Base-by-base conservation (phyloP, 2,888 invertebrate genomes). In the Kuschelorhynchus macadamiae region DNA sequence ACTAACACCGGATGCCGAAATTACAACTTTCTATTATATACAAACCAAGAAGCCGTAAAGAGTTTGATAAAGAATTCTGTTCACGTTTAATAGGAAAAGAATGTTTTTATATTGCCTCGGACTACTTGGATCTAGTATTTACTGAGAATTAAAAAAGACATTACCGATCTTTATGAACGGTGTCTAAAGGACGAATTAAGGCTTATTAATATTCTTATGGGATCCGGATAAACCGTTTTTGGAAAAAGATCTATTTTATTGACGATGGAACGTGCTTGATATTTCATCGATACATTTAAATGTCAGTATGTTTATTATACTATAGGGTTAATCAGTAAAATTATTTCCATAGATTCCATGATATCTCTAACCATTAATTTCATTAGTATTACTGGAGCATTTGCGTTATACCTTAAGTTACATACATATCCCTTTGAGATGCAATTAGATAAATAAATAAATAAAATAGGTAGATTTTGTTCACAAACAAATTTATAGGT, bases 81-180 rank as follows among this genome's bases (percentile, higher is more conserved):
- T 52, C 65, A 65, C 65, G 65, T 65, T 57, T 65, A 65, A 65
- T 65, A 57, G 59, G 59, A 65, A 65, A 36, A 59, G 65, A 59
- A 57, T 50, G 49, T 65, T 65, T 56, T 55, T 56, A 47, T 42
- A 32, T 17, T 18, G 46, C 12, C 30, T 53, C 47, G 47, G 55
- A 44, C 44, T 9, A 32, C 61, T 46, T 64, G 56, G 56, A 56
- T 56, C 41, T 47, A 64, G 41, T 64, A 56, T 64, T 64, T 64
- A 64, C 56, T 64, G 36, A 16, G 63, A 56, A 64, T 56, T 64
- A 64, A 64, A 56, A 39, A 55, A 36, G 56, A 39, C 63, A 47
- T 64, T 64, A 47, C 12, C 30, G 56, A 56, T 56, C 49, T n/a
- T n/a, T 39, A 41, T 30, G 12, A 36, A 62, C 52, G 61, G 14